A percentile compares a stretch with the other conserved stretches of the same genome.
phyloP scores from a whole-genome alignment of 2,113 vertebrate species.

The Oreochromis spilurus region DNA sequence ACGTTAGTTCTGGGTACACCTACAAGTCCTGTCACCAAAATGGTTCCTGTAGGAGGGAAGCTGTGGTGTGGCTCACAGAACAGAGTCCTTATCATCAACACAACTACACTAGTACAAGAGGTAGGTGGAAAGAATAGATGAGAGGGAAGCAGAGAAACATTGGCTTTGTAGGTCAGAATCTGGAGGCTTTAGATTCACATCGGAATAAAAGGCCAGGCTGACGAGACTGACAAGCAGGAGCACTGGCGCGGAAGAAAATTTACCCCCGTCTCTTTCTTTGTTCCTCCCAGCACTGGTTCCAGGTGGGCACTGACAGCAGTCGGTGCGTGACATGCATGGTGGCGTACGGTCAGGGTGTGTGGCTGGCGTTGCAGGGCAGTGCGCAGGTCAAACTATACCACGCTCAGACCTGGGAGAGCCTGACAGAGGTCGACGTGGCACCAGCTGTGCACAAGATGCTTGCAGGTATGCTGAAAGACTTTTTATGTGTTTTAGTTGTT shows the following conservation, averaged over 20 bases:
- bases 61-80: constrained; percentile 97
- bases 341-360: constrained; percentile 84
- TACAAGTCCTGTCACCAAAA: constrained; percentile 89
- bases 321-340: constrained; percentile 94
- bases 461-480: constrained; percentile 73
- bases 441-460: constrained; percentile 98
- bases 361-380: constrained; percentile 90
- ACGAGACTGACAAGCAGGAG: neutral
- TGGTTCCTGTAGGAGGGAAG: constrained; percentile 89
- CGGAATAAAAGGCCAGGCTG: neutral
- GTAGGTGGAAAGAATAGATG: constrained; percentile 68
- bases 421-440: constrained; percentile 91
- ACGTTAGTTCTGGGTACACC: constrained; percentile 82
- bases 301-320: constrained; percentile 85
- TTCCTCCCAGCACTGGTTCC: constrained; percentile 80
- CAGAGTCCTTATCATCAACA: constrained; percentile 85
- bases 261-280: neutral
- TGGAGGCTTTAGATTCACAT: neutral
- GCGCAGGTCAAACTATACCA: constrained; percentile 94
- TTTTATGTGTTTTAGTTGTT: neutral
- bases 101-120: constrained; percentile 84
- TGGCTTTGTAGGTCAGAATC: neutral
- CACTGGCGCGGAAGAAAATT: neutral
- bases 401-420: constrained; percentile 84
- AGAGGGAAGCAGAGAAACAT: neutral